Evolutionary conservation across 2,888 invertebrate genomes (phyloP), one percentile per base, ranked within the genome.

Genomic region (Terebella lapidaria): DNA sequence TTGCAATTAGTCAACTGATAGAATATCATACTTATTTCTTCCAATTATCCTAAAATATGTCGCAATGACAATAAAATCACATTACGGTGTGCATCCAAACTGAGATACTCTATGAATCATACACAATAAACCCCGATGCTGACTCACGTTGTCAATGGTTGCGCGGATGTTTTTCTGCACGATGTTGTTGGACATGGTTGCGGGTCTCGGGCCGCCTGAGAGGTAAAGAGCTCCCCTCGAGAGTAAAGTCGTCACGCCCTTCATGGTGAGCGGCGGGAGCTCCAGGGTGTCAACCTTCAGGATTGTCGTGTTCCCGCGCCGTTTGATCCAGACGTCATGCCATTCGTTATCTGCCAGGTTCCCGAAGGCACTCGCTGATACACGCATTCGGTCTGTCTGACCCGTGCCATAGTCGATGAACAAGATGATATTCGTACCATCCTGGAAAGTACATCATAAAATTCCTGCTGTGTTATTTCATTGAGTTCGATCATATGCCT

Each of bases 121-220:
- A n/a, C n/a, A n/a, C n/a, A n/a, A n/a, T n/a, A n/a, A n/a, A n/a
- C n/a, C n/a, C n/a, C n/a, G 42, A n/a, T 35, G 42, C n/a, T 35
- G 10, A n/a, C 42, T 15, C 10, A 35, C 42, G 10, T 35, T 35
- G n/a, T 35, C 42, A 35, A 35, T 35, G 10, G 42, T 15, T 35
- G 10, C 42, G 42, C n/a, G n/a, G 42, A 35, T 35, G 42, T 35
- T 35, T n/a, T 35, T 35, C n/a, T n/a, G 10, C n/a, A 75, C 65
- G 2, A 65, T 54, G 2, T 65, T 59, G n/a, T 65, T 59, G 3
- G 77, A 76, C 25, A 68, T 56, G 1, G 57, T 51, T 3, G 56
- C 42, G 1, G 71, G 63, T 45, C 72, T 59, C 2, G 62, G 60
- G 15, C 69, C 68, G 3, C 77, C 77, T 0, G 75, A 76, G 2